Conservation (phyloP, 2,113 vertebrate genomes). For the Agapornis roseicollis region DNA sequence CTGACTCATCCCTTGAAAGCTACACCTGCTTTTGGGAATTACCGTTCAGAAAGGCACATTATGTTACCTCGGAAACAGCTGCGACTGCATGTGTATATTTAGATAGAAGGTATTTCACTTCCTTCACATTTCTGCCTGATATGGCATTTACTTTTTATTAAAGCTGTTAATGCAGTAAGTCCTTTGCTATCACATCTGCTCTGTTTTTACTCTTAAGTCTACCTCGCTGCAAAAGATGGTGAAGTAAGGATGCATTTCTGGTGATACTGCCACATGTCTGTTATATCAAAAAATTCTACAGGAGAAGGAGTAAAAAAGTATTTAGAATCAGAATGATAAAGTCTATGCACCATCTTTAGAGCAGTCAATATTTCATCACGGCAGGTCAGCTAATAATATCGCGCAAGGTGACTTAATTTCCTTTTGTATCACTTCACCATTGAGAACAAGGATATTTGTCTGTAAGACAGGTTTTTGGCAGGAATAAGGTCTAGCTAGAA, state of each 20-base stretch:
- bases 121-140: conserved; percentile 28
- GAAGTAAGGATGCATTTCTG: background rate
- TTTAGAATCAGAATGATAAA: background rate
- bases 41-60: conserved; percentile 17
- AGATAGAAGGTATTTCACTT: conserved; percentile 39
- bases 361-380: conserved; percentile 24
- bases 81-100: conserved; percentile 32
- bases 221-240: background rate
- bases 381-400: conserved; percentile 33
- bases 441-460: conserved; percentile 15
- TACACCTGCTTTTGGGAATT: conserved; percentile 51
- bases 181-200: background rate
- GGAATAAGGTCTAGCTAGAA: background rate
- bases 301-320: background rate
- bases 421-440: background rate
- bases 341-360: background rate
- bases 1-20: conserved; percentile 37
- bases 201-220: background rate
- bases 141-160: conserved; percentile 36
- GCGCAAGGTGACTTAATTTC: conserved; percentile 38
- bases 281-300: background rate
- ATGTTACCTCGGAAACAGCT: conserved; percentile 60
- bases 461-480: background rate
- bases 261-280: background rate
- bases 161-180: conserved; percentile 17